Base-by-base conservation (phyloP, 2,113 vertebrate species). In the Labeo catla region DNA sequence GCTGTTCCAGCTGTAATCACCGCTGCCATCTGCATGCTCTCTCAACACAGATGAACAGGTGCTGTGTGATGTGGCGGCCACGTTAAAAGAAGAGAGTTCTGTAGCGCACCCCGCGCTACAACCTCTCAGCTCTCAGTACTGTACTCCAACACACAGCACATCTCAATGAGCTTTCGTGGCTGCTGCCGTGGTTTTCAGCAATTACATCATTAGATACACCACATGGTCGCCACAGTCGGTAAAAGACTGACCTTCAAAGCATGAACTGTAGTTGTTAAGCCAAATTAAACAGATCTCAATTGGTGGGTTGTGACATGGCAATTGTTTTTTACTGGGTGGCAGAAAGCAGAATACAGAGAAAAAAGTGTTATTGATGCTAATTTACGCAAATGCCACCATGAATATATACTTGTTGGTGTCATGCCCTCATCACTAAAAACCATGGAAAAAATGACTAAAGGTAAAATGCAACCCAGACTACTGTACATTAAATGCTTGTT, bases 21-120 rank as follows among this genome's bases (percentile, higher is more conserved):
- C 61, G 6, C 21, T 76, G 86, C 84, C 87, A 93, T 92, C 91
- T 93, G 68, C 78, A 86, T 80, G 84, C 72, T 87, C 84, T 36
- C 87, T 90, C 90, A 86, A 87, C 73, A 85, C 87, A 93, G 93
- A 93, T 94, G 93, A 94, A 91, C 86, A 93, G 91, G 93, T 94
- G 93, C 91, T 94, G 92, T 89, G 45, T 93, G 94, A 94, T 91
- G 88, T 89, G 66, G 91, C 81, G 6, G 86, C 70, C 61, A 39
- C 63, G 86, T 87, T 84, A 89, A 86, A 91, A 86, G 88, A 34
- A 78, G 61, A 84, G 82, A 87, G 80, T 57, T 84, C 76, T 83
- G 57, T 21, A 52, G 61, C 36, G 19, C 39, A 65, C 59, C 47
- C 66, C 34, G 28, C 59, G 47, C 43, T 36, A 28, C 28, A 79